Conservation (phyloP, 2,797 vertebrate species). For the Periparus ater region DNA sequence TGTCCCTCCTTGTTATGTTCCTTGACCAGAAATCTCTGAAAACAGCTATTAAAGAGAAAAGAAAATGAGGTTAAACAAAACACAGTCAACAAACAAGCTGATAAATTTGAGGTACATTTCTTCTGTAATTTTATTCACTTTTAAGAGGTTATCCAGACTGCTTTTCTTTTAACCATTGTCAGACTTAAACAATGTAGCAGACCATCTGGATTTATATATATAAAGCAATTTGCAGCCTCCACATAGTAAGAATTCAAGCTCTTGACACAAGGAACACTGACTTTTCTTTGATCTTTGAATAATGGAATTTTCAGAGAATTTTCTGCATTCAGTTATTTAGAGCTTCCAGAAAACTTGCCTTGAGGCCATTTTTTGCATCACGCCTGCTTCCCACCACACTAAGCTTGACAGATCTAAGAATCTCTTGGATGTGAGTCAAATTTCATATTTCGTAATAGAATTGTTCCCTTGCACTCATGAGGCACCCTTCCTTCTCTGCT, state of each 20-base stretch:
- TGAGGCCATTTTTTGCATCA: conserved; percentile 21
- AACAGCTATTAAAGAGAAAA: not conserved
- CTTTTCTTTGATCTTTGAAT: conserved; percentile 31
- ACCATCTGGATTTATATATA: not conserved
- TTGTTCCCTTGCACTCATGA: not conserved
- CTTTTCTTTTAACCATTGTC: not conserved
- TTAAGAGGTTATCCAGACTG: not conserved
- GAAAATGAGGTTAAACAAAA: not conserved
- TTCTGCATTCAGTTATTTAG: conserved; percentile 20
- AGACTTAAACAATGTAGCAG: not conserved
- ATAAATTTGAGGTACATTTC: not conserved
- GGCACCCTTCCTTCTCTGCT: not conserved
- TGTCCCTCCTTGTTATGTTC: not conserved
- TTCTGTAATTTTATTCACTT: not conserved
- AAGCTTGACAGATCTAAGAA: conserved; percentile 3
- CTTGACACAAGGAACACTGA: not conserved
- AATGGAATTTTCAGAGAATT: conserved; percentile 33
- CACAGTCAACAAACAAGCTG: not conserved
- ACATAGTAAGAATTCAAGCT: not conserved
- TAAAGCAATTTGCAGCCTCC: not conserved
- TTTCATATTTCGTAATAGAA: not conserved
- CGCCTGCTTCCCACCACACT: not conserved
- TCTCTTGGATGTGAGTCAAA: not conserved
- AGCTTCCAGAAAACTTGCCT: conserved; percentile 28
- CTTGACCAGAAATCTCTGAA: not conserved